Conservation (phyloP, 1,140 invertebrate genomes). For the Ceratina australensis region DNA sequence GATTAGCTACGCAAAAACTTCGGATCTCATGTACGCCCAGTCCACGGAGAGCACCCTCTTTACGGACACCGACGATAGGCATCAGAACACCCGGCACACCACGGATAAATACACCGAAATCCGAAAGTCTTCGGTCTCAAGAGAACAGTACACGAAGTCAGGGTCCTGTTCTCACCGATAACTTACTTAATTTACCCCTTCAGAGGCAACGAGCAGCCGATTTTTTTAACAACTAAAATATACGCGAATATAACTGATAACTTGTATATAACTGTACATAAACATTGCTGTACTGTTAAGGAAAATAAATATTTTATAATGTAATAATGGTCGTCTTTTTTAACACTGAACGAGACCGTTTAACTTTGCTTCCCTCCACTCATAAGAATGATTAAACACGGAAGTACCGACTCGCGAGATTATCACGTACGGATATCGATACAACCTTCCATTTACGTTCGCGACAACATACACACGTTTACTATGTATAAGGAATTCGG, state of each 20-base stretch:
- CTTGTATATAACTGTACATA: slow-evolving; percentile 33
- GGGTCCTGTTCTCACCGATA: slow-evolving; percentile 76
- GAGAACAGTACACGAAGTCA: slow-evolving; percentile 61
- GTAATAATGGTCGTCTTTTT: not conserved
- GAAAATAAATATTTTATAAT: slow-evolving; percentile 34
- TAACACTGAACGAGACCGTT: not conserved
- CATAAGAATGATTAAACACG: not conserved
- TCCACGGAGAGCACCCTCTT: slow-evolving; percentile 72
- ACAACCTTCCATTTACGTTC: not conserved
- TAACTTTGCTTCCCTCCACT: not conserved
- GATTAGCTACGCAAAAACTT: slow-evolving; percentile 85
- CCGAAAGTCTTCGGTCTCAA: slow-evolving; percentile 22
- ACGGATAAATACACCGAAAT: slow-evolving; percentile 70
- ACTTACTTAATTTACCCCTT: slow-evolving; percentile 75
- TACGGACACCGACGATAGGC: slow-evolving; percentile 74
- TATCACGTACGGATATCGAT: not conserved
- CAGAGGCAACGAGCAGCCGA: slow-evolving; percentile 76
- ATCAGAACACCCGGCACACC: slow-evolving; percentile 76
- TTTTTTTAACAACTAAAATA: slow-evolving; percentile 71
- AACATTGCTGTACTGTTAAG: not conserved
- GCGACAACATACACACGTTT: not conserved
- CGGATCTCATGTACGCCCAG: slow-evolving; percentile 78
- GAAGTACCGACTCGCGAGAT: not conserved
- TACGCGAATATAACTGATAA: not conserved
- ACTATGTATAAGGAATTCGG: slow-evolving; percentile 5